A percentile compares a stretch with the other conserved stretches of the same genome.
Conservation (phyloP, 2,888 invertebrate species). For the Noctuana brunneofusca region DNA sequence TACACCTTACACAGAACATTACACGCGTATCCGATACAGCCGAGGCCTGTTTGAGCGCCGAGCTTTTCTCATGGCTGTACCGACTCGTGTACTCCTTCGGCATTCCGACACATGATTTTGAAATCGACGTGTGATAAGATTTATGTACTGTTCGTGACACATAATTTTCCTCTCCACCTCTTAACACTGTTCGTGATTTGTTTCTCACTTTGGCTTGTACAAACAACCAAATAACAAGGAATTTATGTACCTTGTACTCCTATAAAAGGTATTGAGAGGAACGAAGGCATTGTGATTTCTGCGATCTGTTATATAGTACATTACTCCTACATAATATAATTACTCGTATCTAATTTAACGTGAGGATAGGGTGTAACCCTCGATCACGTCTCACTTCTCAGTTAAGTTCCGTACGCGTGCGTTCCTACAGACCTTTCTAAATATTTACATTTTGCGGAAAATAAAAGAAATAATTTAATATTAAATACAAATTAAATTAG, state of each 20-base stretch:
- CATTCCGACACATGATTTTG: background rate
- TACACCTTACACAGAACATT: background rate
- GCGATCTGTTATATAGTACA: no score
- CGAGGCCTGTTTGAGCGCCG: background rate
- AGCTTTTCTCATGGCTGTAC: slow-evolving; percentile 1
- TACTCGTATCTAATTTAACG: no score
- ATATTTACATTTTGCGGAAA: background rate
- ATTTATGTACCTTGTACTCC: background rate
- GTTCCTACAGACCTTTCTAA: background rate
- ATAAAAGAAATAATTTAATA: slow-evolving; percentile 12
- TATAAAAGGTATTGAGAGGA: no score
- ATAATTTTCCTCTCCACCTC: slow-evolving; percentile 67
- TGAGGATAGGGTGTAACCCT: no score
- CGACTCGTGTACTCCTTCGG: background rate
- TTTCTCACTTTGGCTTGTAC: background rate
- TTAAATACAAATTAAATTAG: slow-evolving; percentile 24
- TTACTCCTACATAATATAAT: no score
- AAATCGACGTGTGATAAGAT: slow-evolving; percentile 58
- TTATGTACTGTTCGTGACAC: slow-evolving; percentile 74
- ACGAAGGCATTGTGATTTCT: no score
- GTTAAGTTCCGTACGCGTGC: no score
- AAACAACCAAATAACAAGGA: background rate
- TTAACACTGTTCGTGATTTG: slow-evolving; percentile 46
- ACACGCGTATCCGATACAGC: background rate
- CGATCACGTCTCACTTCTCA: no score